Conservation (phyloP, 2,797 vertebrate genomes). For the Eospalax fontanierii region DNA sequence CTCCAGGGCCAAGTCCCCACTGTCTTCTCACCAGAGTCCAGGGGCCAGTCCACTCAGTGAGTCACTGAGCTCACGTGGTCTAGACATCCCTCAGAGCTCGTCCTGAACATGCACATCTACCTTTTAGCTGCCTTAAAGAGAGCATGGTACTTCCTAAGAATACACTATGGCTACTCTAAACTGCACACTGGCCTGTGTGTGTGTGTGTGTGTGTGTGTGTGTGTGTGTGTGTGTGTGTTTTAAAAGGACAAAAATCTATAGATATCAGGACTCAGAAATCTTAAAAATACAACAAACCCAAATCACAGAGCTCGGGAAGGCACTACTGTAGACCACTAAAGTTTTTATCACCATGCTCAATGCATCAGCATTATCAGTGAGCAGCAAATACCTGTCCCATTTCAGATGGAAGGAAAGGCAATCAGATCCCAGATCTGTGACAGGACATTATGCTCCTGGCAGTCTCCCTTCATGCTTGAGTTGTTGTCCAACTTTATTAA, state of each 20-base stretch:
- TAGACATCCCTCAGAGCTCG: background rate
- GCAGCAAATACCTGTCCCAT: constrained; percentile 51
- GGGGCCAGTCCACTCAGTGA: background rate
- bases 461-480: constrained; percentile 41
- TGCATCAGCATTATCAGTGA: constrained; percentile 75
- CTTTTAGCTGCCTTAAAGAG: background rate
- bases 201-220: too few relatives aligned
- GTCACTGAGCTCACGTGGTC: too few relatives aligned
- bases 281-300: constrained; percentile 45
- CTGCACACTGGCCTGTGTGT: constrained; percentile 3
- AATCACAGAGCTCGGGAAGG: constrained; percentile 77
- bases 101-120: constrained; percentile 42
- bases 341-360: constrained; percentile 84
- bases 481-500: constrained; percentile 9
- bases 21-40: too few relatives aligned
- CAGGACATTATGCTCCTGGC: background rate
- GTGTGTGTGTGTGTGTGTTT: background rate
- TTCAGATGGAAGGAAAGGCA: constrained; percentile 50
- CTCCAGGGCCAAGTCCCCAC: background rate
- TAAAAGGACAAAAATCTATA: constrained; percentile 76
- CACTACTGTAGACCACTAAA: constrained; percentile 80
- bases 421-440: constrained; percentile 63
- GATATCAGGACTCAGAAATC: constrained; percentile 72
- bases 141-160: constrained; percentile 13
- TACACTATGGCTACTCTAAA: constrained; percentile 70